Base-by-base conservation (phyloP, 1,140 invertebrate genomes). In the Scaptomyza graminum region DNA sequence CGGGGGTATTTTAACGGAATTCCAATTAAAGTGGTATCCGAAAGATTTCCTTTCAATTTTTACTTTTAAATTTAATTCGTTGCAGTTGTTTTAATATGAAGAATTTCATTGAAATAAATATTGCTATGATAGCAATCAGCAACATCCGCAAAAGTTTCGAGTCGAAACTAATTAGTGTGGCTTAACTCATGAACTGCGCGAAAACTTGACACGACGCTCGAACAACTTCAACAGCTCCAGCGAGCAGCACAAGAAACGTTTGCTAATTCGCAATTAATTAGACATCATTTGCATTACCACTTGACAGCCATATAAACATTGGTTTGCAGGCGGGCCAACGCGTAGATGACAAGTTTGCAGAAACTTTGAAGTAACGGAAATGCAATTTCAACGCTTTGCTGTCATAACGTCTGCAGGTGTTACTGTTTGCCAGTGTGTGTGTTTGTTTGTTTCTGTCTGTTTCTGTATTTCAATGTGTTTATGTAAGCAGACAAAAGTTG, bases 151-250 rank as follows among this genome's bases (percentile, higher is more conserved):
- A 28, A 0, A 28, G 28, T 34, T 55, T 12, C 25, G 25, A 44
- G 62, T 50, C 25, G n/a, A 60, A 59, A 65, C 54, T 64, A 70
- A 70, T 71, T 71, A 59, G 69, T 84, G 81, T 81, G 62, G 50
- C 81, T 85, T 85, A 84, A 77, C 82, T 87, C 81, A 71, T 77
- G 80, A 81, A 81, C 81, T 74, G 74, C 70, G 76, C 64, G 76
- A 77, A 75, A 84, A 80, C 69, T 81, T 85, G 69, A 74, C 71
- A 72, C 71, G 79, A 73, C 63, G 75, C 72, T 75, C 44, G 54
- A 62, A 47, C 61, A 84, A 84, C 62, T 84, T 25, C 54, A 49
- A 65, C 44, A 15, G 39, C 15, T 25, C 6, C 54, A 59, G 31
- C 43, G 28, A 54, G 28, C 51, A 16, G 37, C 37, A 46, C 37